A percentile compares a stretch with the other conserved stretches of the same genome.
phyloP scores from a whole-genome alignment of 2,888 invertebrate genomes.

The Leucania comma region DNA sequence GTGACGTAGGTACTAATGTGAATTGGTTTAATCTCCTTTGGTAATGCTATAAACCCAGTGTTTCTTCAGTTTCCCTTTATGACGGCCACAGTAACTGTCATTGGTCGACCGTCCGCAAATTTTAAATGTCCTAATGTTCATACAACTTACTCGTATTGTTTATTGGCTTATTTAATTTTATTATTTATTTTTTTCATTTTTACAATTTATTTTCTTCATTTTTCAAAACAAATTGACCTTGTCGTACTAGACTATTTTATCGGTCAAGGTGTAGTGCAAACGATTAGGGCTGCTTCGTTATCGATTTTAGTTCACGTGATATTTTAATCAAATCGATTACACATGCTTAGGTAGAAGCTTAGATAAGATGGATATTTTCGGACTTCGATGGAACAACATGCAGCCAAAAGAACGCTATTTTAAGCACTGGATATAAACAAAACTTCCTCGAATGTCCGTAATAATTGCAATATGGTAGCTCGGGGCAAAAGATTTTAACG shows the following conservation, averaged over 20 bases:
- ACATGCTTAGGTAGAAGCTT: conserved; percentile 3
- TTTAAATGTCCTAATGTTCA: too few species aligned
- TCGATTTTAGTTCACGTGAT: conserved; percentile 37
- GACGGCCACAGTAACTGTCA: too few species aligned
- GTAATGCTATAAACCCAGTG: too few species aligned
- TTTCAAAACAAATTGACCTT: conserved; percentile 22
- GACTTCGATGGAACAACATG: background rate
- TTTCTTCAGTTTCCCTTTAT: too few species aligned
- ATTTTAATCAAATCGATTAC: conserved; percentile 25
- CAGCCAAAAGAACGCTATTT: background rate
- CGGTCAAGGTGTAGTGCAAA: conserved; percentile 38
- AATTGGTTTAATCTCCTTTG: background rate
- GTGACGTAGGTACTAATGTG: background rate
- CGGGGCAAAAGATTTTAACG: background rate
- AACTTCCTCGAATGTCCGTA: too few species aligned
- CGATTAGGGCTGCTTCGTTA: conserved; percentile 33
- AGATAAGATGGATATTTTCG: background rate
- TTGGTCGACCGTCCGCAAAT: too few species aligned
- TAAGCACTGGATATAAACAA: background rate
- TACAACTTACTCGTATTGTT: too few species aligned
- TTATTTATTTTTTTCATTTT: too few species aligned
- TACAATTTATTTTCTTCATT: background rate
- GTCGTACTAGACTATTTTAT: conserved; percentile 31
- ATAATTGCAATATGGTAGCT: too few species aligned
- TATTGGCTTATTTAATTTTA: background rate